Conservation (phyloP, 2,113 vertebrate species). For the Phocoena sinus region DNA sequence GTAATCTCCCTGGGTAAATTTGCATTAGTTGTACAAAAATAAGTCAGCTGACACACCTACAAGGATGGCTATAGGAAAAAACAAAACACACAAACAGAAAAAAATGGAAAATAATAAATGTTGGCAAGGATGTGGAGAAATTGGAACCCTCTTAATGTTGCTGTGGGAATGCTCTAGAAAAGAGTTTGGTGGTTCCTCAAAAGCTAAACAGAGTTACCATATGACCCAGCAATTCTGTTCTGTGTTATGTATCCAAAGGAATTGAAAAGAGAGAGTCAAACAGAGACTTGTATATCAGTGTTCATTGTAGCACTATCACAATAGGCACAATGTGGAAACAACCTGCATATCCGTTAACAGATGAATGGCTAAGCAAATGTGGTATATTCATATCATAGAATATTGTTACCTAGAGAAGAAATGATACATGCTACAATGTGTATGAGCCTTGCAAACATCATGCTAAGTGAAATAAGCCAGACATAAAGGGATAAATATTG, state of each 20-base stretch:
- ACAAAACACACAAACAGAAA: background rate
- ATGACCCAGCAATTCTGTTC: background rate
- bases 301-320: background rate
- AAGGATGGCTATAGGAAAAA: background rate
- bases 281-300: background rate
- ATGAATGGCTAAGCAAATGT: background rate
- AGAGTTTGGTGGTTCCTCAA: background rate
- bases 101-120: background rate
- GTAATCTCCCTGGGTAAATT: background rate
- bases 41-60: background rate
- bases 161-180: background rate
- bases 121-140: background rate
- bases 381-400: background rate
- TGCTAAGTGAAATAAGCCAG: background rate
- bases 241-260: background rate
- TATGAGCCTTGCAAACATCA: background rate
- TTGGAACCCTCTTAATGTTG: background rate
- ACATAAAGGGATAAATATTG: background rate
- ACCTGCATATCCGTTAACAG: background rate
- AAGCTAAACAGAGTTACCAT: background rate
- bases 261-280: background rate
- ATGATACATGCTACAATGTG: background rate
- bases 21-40: background rate
- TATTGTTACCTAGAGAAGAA: background rate
- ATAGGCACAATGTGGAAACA: background rate